These are phyloP conservation scores for Synanceia verrucosa DNA, from an alignment of 2,797 vertebrate genomes.

Conservation along the genomic window DNA sequence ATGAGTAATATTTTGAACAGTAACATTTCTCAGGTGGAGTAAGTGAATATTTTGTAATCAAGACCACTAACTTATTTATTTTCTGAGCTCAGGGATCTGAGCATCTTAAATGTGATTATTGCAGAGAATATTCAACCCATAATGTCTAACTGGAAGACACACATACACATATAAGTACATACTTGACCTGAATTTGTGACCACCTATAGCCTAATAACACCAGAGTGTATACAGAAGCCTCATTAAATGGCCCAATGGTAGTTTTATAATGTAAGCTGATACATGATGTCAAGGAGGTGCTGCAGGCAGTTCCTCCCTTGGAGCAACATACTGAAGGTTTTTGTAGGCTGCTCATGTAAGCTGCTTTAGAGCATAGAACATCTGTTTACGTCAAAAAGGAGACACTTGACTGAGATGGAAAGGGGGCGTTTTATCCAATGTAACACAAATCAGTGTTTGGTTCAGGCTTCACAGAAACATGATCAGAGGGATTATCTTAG, in stretches of 20 bases:
- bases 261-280: slow-evolving; percentile 1
- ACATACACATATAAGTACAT: neutral
- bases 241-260: neutral
- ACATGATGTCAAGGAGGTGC: slow-evolving; percentile 20
- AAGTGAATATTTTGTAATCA: neutral
- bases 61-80: too few species aligned
- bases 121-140: too few species aligned
- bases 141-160: slow-evolving; percentile 3
- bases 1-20: neutral
- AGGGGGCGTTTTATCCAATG: slow-evolving; percentile 43
- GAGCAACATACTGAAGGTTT: slow-evolving; percentile 32
- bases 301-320: slow-evolving; percentile 8
- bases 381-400: slow-evolving; percentile 58
- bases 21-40: neutral
- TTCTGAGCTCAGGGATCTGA: neutral
- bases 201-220: neutral
- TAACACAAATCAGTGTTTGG: slow-evolving; percentile 60
- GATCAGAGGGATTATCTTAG: slow-evolving; percentile 56
- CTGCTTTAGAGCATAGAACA: slow-evolving; percentile 58
- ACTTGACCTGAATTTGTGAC: neutral
- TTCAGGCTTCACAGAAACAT: slow-evolving; percentile 46
- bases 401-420: slow-evolving; percentile 59
- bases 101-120: too few species aligned
- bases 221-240: neutral
- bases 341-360: slow-evolving; percentile 45